phyloP scores from a whole-genome alignment of 2,797 vertebrate species.

The Pseudochirops cupreus region DNA sequence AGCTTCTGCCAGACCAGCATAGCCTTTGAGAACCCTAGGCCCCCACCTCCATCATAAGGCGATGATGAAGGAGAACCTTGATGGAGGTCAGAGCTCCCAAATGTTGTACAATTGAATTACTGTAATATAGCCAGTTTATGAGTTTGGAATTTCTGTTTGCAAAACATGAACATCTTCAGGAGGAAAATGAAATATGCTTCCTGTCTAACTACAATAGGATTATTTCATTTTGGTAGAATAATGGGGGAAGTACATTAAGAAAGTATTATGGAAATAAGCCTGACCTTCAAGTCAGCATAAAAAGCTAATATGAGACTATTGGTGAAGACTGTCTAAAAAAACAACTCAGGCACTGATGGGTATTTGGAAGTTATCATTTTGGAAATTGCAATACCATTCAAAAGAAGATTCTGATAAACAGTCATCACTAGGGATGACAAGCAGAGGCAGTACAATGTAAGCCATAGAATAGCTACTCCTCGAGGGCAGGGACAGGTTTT shows the following conservation, averaged over 20 bases:
- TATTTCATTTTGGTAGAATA: conserved; percentile 1
- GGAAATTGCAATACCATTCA: neutral
- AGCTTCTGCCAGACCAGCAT: neutral
- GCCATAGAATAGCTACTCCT: neutral
- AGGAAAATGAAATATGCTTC: neutral
- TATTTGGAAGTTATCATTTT: neutral
- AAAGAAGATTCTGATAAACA: neutral
- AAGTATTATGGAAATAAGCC: neutral
- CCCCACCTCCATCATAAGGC: neutral
- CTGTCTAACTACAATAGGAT: neutral
- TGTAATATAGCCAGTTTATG: neutral
- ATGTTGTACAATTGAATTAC: neutral
- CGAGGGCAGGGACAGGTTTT: neutral
- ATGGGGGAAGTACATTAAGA: neutral
- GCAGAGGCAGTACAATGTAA: neutral
- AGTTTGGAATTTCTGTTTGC: neutral
- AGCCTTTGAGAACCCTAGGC: neutral
- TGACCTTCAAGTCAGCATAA: neutral
- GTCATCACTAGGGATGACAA: neutral
- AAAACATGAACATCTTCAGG: neutral
- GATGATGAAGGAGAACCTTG: neutral
- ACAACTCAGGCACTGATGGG: neutral
- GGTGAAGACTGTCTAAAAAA: neutral
- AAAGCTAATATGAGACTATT: neutral
- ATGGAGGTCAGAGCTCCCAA: neutral